A percentile compares a stretch with the other conserved stretches of the same genome.
Conservation (phyloP, 2,113 vertebrate genomes). For the Chaetorhynchus papuensis region DNA sequence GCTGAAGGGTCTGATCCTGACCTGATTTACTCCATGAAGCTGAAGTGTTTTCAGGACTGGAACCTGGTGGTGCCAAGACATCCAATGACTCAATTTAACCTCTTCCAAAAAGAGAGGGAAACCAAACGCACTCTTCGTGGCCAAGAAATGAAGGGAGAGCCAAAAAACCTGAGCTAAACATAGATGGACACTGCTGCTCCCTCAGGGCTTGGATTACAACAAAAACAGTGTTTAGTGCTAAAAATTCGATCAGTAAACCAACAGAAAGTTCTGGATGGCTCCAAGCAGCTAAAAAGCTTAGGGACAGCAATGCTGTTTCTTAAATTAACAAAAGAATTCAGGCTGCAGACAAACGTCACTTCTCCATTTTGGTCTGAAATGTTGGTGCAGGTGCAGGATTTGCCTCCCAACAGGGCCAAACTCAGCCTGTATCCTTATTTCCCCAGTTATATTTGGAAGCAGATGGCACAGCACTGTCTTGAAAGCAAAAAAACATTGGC, state of each 20-base stretch:
- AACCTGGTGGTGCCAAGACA: not conserved
- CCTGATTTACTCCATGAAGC: not conserved
- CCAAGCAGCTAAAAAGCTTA: not conserved
- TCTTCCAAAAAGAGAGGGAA: not conserved
- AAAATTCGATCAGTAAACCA: not conserved
- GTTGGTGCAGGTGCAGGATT: constrained; percentile 16
- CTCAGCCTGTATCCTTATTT: not conserved
- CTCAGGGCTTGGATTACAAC: not conserved
- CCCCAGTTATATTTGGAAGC: not conserved
- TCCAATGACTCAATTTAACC: not conserved
- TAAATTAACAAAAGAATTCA: not conserved
- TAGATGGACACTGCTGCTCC: not conserved
- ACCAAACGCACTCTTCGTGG: not conserved
- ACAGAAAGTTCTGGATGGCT: not conserved
- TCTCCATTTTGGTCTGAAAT: not conserved
- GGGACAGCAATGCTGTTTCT: not conserved
- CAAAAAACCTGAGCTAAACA: constrained; percentile 39
- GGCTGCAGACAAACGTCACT: not conserved
- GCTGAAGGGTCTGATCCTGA: not conserved
- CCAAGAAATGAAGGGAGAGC: not conserved
- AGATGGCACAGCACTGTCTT: not conserved
- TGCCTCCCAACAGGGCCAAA: not conserved
- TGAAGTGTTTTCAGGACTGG: not conserved
- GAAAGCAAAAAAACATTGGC: not conserved
- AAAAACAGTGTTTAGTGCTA: not conserved